Conservation (phyloP, 2,113 vertebrate species). For the Dunckerocampus dactyliophorus region DNA sequence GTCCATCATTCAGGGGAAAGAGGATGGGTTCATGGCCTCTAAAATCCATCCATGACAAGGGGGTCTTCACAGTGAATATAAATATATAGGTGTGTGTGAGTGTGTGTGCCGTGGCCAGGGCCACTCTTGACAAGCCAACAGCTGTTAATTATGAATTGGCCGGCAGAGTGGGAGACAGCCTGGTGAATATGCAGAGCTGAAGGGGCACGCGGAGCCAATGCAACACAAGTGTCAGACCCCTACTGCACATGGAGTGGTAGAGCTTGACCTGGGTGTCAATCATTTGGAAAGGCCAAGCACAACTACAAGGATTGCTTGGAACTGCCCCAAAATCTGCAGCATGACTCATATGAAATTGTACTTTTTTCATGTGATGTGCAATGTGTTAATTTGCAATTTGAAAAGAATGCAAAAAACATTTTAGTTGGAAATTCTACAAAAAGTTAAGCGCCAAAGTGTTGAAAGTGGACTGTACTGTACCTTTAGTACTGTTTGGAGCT, state of each 20-base stretch:
- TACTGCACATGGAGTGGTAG: constrained; percentile 65
- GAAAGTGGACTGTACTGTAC: too few species aligned
- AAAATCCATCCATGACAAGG: constrained; percentile 70
- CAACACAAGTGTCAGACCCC: constrained; percentile 75
- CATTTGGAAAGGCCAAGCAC: constrained; percentile 57
- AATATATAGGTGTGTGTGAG: constrained; percentile 52
- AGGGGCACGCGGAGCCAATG: constrained; percentile 57
- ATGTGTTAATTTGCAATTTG: background rate
- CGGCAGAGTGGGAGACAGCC: constrained; percentile 76
- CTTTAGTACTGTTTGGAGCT: too few species aligned
- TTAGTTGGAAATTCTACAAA: too few species aligned
- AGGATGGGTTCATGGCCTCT: constrained; percentile 72
- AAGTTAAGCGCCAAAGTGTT: too few species aligned
- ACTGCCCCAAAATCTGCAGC: constrained; percentile 54
- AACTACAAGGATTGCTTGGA: constrained; percentile 56
- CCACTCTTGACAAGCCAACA: constrained; percentile 80
- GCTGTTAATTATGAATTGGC: constrained; percentile 81
- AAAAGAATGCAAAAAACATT: background rate
- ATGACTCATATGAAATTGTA: constrained; percentile 49
- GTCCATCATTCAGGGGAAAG: constrained; percentile 68
- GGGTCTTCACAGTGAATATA: constrained; percentile 74
- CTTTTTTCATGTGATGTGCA: constrained; percentile 20
- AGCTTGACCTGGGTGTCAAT: constrained; percentile 74
- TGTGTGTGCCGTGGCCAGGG: constrained; percentile 71
- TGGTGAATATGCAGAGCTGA: constrained; percentile 77